Evolutionary conservation across 2,888 invertebrate genomes (phyloP).

Genomic region (Charanyca ferruginea): DNA sequence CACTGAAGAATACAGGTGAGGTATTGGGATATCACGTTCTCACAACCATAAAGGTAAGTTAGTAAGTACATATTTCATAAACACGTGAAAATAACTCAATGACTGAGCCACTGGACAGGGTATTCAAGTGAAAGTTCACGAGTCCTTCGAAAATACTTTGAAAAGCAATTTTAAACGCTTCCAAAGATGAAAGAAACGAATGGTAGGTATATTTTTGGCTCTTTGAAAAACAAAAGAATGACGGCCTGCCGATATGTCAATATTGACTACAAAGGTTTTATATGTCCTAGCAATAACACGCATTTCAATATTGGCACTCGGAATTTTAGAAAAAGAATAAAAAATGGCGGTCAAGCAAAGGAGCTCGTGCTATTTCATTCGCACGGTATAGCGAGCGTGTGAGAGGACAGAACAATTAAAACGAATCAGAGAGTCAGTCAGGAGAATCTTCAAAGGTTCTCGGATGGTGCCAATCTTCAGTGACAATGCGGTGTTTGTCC

Average conservation of each 20-base stretch:
- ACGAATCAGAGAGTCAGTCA: no score
- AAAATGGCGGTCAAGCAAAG: no score
- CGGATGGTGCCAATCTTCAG: no score
- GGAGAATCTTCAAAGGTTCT: no score
- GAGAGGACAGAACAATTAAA: no score
- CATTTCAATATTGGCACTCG: not conserved
- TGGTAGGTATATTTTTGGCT: not conserved
- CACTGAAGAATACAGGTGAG: no score
- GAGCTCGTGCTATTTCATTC: no score
- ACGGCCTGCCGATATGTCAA: not conserved
- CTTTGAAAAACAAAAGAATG: constrained; percentile 1
- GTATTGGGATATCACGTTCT: no score
- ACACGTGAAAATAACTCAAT: not conserved
- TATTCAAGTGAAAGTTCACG: not conserved
- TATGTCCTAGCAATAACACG: not conserved
- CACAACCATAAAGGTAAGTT: not conserved
- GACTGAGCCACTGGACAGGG: not conserved
- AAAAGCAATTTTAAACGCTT: constrained; percentile 3
- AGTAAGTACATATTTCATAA: not conserved
- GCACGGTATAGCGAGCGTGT: no score
- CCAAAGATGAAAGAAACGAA: constrained; percentile 10
- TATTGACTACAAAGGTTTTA: constrained; percentile 2
- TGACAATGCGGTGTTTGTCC: no score
- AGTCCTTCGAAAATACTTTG: constrained; percentile 8
- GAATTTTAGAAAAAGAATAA: not conserved